Evolutionary conservation across 2,113 vertebrate species (phyloP).

Genomic region (Nothobranchius furzeri): DNA sequence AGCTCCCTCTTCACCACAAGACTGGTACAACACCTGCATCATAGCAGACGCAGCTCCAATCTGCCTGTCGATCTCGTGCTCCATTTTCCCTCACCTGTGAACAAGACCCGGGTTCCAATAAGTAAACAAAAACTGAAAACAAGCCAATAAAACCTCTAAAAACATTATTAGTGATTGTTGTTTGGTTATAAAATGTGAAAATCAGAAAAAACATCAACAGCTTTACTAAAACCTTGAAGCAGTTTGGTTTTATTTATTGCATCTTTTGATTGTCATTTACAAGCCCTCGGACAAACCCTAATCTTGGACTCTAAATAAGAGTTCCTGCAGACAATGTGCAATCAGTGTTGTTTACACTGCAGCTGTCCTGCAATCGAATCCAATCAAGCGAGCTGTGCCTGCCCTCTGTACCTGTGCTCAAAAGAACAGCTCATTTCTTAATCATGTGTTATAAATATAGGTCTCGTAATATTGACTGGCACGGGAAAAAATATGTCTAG

Average conservation of each 20-base stretch:
- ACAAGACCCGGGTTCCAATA: no score
- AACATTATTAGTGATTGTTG: no score
- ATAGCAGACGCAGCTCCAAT: no score
- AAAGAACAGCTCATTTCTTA: slow-evolving; percentile 47
- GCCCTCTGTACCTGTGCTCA: slow-evolving; percentile 46
- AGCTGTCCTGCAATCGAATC: slow-evolving; percentile 61
- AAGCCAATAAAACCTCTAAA: no score
- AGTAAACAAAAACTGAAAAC: no score
- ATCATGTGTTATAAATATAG: slow-evolving; percentile 55
- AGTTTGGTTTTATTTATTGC: slow-evolving; percentile 29
- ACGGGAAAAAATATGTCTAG: slow-evolving; percentile 13
- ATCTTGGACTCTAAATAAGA: slow-evolving; percentile 51
- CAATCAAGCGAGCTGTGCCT: slow-evolving; percentile 54
- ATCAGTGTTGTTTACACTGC: slow-evolving; percentile 69
- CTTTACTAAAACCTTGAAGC: background rate
- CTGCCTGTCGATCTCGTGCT: no score
- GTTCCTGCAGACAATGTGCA: slow-evolving; percentile 63
- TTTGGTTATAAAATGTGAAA: no score
- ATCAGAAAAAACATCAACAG: no score
- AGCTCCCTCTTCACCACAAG: no score
- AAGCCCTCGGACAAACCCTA: slow-evolving; percentile 19
- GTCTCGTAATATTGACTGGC: slow-evolving; percentile 18
- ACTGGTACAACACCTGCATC: no score
- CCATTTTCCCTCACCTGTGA: no score
- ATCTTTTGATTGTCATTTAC: slow-evolving; percentile 37